These are phyloP conservation scores for Trichomycterus rosablanca DNA, from an alignment of 2,113 vertebrate species.

Conservation along the genomic window DNA sequence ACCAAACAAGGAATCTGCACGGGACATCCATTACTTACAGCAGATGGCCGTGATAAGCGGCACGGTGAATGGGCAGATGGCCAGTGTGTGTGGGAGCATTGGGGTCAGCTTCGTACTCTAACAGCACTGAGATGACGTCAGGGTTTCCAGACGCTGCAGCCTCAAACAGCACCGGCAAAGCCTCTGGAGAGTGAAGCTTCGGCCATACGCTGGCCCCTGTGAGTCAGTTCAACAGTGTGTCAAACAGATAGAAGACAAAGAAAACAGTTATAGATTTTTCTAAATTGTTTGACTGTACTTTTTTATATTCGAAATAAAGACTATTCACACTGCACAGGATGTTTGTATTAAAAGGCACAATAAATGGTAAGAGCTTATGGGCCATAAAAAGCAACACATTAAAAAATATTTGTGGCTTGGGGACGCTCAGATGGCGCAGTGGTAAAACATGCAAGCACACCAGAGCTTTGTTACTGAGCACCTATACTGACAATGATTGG, in stretches of 20 bases:
- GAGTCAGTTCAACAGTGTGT: not conserved
- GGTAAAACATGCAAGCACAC: too few species aligned
- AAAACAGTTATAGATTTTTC: not conserved
- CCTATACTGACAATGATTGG: too few species aligned
- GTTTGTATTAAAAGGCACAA: too few species aligned
- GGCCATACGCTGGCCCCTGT: slow-evolving; percentile 78
- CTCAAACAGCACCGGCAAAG: slow-evolving; percentile 82
- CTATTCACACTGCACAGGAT: too few species aligned
- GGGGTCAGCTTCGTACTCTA: slow-evolving; percentile 87
- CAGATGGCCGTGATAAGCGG: slow-evolving; percentile 86
- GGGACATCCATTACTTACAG: slow-evolving; percentile 71
- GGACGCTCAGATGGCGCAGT: too few species aligned
- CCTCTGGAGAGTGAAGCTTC: slow-evolving; percentile 70
- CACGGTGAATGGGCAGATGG: slow-evolving; percentile 89
- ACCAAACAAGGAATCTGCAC: too few species aligned
- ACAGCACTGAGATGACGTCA: slow-evolving; percentile 77
- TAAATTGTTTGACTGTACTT: too few species aligned
- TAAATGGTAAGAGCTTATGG: too few species aligned
- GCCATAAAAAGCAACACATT: too few species aligned
- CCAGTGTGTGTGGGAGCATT: slow-evolving; percentile 83
- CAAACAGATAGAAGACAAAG: not conserved
- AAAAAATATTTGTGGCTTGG: too few species aligned
- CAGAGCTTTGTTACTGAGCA: too few species aligned
- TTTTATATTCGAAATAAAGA: too few species aligned
- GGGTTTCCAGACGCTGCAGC: slow-evolving; percentile 86